These are phyloP conservation scores for Apodemia duryi DNA, from an alignment of 2,888 invertebrate species.

Conservation along the genomic window DNA sequence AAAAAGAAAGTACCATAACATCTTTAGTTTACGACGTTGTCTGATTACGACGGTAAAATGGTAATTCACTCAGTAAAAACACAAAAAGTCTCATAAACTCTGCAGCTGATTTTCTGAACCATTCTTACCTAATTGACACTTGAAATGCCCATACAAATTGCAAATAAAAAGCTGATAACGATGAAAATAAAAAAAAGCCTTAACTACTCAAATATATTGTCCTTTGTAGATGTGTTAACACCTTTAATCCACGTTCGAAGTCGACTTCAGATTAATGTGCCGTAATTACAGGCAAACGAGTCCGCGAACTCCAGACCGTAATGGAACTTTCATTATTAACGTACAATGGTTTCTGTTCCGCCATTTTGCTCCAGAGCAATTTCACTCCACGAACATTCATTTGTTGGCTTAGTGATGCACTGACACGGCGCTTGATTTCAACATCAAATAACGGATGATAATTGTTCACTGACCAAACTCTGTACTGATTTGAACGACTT, in stretches of 20 bases:
- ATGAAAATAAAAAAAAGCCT: not conserved
- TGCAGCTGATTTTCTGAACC: no score
- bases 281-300: conserved; percentile 31
- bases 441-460: not conserved
- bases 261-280: conserved; percentile 23
- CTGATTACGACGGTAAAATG: no score
- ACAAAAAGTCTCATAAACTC: no score
- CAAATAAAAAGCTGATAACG: no score
- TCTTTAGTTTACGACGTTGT: no score
- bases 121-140: no score
- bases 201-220: not conserved
- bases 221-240: conserved; percentile 10
- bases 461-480: not conserved
- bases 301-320: conserved; percentile 31
- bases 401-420: conserved; percentile 26
- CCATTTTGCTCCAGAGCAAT: conserved; percentile 29
- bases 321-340: conserved; percentile 37
- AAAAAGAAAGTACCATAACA: no score
- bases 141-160: no score
- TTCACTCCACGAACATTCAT: conserved; percentile 28
- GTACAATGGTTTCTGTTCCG: conserved; percentile 33
- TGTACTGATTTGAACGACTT: not conserved
- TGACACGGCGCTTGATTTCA: conserved; percentile 26
- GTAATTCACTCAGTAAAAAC: no score
- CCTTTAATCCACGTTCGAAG: conserved; percentile 17